Base-by-base conservation (phyloP, 2,113 vertebrate species). In the Sinocyclocheilus rhinocerous region DNA sequence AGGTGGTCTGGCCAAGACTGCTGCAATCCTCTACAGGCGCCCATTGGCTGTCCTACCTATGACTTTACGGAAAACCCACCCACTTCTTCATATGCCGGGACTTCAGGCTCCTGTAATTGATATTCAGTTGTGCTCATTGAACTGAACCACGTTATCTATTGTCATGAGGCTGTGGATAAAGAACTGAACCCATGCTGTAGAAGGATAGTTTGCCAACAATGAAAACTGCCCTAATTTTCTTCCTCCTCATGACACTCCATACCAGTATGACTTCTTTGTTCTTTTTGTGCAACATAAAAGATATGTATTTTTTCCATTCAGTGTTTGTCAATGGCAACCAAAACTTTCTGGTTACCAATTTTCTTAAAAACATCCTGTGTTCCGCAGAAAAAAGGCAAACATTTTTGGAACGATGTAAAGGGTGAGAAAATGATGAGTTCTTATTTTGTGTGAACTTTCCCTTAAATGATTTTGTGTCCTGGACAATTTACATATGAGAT, bases 1-100 rank as follows among this genome's bases (percentile, higher is more conserved):
- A 90, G 90, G 88, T 76, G 87, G 91, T 67, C 77, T 86, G 4
- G 76, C 61, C 76, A 83, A 65, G 75, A 57, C 12, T 48, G 86
- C 89, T 86, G 88, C 88, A 8, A 63, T 29, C 61, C 87, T 36
- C 11, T 13, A 29, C 18, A 13, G 1, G 22, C 7, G 16, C 85
- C 88, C 67, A 94, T 94, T 93, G 94, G 92, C 84, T 84, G 69
- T 4, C 4, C 2, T 7, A 24, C 10, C 83, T 12, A 26, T 63
- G 81, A 83, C 83, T 77, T 86, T 52, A 52, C 79, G 76, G 57
- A 86, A 45, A 57, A 80, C 92, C 93, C 91, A 86, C 90, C 94
- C 85, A 52, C 57, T 84, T 86, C 86, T 72, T 82, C 88, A 90
- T 87, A 77, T 83, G 63, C 84, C 88, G 90, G 89, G 90, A 92